These are phyloP conservation scores for Esperia sulphurella DNA, from an alignment of 2,888 invertebrate genomes.

Conservation along the genomic window DNA sequence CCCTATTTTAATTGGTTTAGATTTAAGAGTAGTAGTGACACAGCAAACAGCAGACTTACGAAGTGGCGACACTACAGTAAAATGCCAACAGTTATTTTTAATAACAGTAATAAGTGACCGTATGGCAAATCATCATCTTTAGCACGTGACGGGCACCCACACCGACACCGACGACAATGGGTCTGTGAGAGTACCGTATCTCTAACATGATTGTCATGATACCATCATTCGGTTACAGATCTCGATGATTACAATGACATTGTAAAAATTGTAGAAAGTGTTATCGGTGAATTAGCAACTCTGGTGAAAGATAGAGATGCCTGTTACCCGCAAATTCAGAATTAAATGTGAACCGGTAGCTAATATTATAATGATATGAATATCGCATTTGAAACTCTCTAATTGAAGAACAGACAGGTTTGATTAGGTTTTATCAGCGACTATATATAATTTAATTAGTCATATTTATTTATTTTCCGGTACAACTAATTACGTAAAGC, in stretches of 20 bases:
- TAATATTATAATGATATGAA: no score
- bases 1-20: background rate
- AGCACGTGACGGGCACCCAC: constrained; percentile 19
- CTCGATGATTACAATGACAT: constrained; percentile 13
- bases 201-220: constrained; percentile 33
- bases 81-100: background rate
- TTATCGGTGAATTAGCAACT: background rate
- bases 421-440: no score
- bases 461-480: no score
- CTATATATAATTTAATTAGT: no score
- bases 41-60: background rate
- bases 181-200: constrained; percentile 23
- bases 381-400: no score
- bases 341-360: no score
- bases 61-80: background rate
- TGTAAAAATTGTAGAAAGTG: constrained; percentile 6
- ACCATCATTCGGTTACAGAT: constrained; percentile 22
- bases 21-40: background rate
- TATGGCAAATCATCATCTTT: constrained; percentile 10
- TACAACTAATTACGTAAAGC: no score
- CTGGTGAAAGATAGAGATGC: no score
- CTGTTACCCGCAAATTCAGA: no score
- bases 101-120: background rate
- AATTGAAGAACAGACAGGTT: no score
- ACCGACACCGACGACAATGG: constrained; percentile 17